Percentiles rank a stretch among this genome's conserved stretches.
These are phyloP conservation scores for Vandiemenella viatica DNA, from an alignment of 2,888 invertebrate species.

Conservation along the genomic window DNA sequence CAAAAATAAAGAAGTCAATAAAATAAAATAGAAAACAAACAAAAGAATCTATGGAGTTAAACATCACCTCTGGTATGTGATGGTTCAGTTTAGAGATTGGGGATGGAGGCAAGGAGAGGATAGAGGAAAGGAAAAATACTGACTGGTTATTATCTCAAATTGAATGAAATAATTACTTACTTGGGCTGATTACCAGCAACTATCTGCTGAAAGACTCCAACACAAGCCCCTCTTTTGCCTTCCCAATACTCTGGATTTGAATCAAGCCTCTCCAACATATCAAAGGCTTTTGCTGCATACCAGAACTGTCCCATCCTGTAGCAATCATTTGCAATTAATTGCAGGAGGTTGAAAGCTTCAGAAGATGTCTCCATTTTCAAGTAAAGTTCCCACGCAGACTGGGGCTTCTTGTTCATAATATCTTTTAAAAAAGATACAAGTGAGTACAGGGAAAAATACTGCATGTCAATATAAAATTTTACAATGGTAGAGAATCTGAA, in stretches of 20 bases:
- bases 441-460: background rate
- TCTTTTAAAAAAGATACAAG: conserved; percentile 33
- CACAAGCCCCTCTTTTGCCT: conserved; percentile 88
- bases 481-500: no score
- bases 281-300: conserved; percentile 92
- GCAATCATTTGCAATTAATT: conserved; percentile 92
- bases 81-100: conserved; percentile 79
- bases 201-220: conserved; percentile 81
- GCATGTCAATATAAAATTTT: no score
- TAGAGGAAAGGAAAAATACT: no score
- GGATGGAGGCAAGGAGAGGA: no score
- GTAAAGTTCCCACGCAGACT: conserved; percentile 90
- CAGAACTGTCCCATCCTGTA: conserved; percentile 94
- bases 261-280: conserved; percentile 86
- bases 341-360: conserved; percentile 81
- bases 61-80: background rate
- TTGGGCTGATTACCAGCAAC: conserved; percentile 53
- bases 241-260: conserved; percentile 97
- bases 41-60: no score
- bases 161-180: conserved; percentile 50
- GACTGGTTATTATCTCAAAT: no score
- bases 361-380: conserved; percentile 67
- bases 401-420: conserved; percentile 80
- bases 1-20: no score
- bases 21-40: background rate